phyloP scores from a whole-genome alignment of 2,888 invertebrate species.

The Boloria euphrosyne region DNA sequence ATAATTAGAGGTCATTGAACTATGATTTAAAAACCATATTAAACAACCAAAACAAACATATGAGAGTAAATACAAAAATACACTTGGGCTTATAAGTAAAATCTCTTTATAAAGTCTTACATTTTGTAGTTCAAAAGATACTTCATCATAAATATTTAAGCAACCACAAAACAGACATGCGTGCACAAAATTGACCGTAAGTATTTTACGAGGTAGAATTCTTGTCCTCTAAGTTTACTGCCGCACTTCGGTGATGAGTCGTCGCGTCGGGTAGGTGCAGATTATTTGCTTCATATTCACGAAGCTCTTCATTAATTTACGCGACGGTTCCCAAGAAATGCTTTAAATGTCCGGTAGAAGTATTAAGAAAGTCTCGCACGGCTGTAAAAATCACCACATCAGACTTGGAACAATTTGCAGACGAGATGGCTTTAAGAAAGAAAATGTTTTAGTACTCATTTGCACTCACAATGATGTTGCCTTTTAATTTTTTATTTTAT shows the following conservation, averaged over 20 bases:
- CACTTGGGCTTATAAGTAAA: not conserved
- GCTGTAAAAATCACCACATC: constrained; percentile 35
- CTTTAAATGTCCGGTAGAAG: constrained; percentile 49
- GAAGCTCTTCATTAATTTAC: constrained; percentile 70
- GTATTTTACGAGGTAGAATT: constrained; percentile 52
- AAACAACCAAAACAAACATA: not conserved
- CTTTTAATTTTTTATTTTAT: constrained; percentile 60
- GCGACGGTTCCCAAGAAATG: constrained; percentile 63
- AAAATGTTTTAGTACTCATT: constrained; percentile 55
- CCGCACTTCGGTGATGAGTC: constrained; percentile 53
- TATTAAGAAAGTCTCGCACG: constrained; percentile 29
- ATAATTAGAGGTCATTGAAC: not conserved
- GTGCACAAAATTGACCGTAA: constrained; percentile 37
- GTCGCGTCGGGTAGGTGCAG: constrained; percentile 45
- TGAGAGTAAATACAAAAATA: not conserved
- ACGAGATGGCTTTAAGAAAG: constrained; percentile 23
- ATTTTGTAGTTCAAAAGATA: constrained; percentile 7
- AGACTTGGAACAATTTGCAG: constrained; percentile 22
- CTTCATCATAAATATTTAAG: constrained; percentile 16
- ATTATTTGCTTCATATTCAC: constrained; percentile 56
- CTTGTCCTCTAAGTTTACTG: constrained; percentile 43
- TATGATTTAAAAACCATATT: not conserved
- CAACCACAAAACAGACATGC: constrained; percentile 18
- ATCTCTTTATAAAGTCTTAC: constrained; percentile 11
- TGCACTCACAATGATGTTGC: constrained; percentile 56